Evolutionary conservation across 2,113 vertebrate genomes (phyloP).

Genomic region (Echinops telfairi): DNA sequence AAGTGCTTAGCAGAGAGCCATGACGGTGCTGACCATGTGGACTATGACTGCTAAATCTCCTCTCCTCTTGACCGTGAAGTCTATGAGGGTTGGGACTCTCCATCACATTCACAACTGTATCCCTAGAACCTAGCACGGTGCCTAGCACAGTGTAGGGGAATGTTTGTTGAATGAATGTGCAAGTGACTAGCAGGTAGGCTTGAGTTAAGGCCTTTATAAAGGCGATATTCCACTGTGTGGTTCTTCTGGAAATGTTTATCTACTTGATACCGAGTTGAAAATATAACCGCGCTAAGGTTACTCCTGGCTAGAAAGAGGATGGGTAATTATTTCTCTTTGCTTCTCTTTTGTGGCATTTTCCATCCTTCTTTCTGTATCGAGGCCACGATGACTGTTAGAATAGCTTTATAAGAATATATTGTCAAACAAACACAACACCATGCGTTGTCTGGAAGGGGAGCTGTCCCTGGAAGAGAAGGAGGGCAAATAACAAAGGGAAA

Average conservation of each 20-base stretch:
- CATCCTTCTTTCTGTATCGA: not conserved
- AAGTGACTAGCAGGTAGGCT: not conserved
- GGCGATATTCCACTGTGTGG: not conserved
- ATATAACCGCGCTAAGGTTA: not conserved
- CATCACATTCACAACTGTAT: not conserved
- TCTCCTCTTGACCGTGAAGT: not conserved
- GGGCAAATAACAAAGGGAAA: too few species aligned
- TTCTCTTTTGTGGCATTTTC: constrained; percentile 32
- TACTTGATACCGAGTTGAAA: not conserved
- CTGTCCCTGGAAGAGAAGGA: too few species aligned
- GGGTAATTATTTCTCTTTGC: not conserved
- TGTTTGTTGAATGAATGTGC: not conserved
- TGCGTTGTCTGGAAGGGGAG: not conserved
- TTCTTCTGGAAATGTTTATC: not conserved
- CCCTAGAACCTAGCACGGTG: not conserved
- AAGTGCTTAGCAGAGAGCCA: not conserved
- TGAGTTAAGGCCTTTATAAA: not conserved
- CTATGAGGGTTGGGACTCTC: not conserved
- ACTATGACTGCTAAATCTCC: not conserved
- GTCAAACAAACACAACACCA: not conserved
- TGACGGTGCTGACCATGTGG: not conserved
- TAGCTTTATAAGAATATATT: not conserved
- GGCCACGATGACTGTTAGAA: constrained; percentile 37
- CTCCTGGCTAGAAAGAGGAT: not conserved
- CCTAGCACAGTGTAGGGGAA: not conserved